A percentile compares a stretch with the other conserved stretches of the same genome.
These are phyloP conservation scores for Proales similis DNA, from an alignment of 1,140 invertebrate genomes.

Conservation along the genomic window DNA sequence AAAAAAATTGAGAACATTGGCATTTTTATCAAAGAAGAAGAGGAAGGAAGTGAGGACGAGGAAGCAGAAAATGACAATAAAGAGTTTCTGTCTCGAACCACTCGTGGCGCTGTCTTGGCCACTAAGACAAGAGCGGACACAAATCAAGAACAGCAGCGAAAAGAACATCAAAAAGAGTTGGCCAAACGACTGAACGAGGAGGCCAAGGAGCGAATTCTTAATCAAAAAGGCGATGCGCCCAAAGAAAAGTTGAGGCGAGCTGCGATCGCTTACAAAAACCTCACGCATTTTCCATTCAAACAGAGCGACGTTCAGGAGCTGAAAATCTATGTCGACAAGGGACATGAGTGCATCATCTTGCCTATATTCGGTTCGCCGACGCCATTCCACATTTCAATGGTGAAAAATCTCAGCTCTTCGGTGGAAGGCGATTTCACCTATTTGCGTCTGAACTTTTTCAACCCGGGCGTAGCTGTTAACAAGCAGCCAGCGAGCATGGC, in stretches of 20 bases:
- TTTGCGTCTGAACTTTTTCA: conserved; percentile 95
- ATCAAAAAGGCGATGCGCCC: conserved; percentile 66
- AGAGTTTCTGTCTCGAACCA: conserved; percentile 58
- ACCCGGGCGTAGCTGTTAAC: conserved; percentile 77
- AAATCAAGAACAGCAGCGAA: conserved; percentile 90
- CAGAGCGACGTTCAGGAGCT: conserved; percentile 85
- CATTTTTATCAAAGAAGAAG: conserved; percentile 81
- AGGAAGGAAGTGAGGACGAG: conserved; percentile 60
- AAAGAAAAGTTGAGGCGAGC: conserved; percentile 71
- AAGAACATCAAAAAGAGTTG: conserved; percentile 90
- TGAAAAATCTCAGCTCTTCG: conserved; percentile 96
- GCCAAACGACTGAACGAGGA: conserved; percentile 80
- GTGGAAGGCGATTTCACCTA: conserved; percentile 99
- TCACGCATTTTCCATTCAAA: conserved; percentile 74
- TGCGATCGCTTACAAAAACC: conserved; percentile 85
- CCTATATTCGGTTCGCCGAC: conserved; percentile 90
- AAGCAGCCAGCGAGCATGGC: neutral
- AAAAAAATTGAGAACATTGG: conserved; percentile 87
- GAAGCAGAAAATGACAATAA: conserved; percentile 61
- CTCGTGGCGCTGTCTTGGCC: conserved; percentile 48
- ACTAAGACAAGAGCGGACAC: conserved; percentile 51
- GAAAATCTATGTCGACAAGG: conserved; percentile 91
- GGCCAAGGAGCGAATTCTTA: conserved; percentile 78
- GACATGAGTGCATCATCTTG: conserved; percentile 92
- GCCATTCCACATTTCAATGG: conserved; percentile 96